These are phyloP conservation scores for Schizothorax lantsangensis DNA, from an alignment of 2,797 vertebrate species.

Conservation along the genomic window DNA sequence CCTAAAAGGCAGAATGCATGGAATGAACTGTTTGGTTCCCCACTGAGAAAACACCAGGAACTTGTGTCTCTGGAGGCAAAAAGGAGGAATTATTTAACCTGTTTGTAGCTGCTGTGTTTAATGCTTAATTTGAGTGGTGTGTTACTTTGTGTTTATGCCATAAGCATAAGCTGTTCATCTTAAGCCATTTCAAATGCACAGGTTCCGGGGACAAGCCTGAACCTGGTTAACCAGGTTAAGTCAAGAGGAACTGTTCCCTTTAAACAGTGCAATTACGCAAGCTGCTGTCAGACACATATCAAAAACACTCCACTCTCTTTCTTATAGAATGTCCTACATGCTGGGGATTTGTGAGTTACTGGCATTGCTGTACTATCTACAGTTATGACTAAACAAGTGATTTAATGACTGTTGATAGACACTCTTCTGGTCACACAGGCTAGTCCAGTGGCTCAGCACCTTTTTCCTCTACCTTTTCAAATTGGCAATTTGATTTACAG, in stretches of 20 bases:
- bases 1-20: constrained; percentile 31
- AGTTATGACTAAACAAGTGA: not conserved
- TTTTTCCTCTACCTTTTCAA: not conserved
- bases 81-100: not conserved
- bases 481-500: not conserved
- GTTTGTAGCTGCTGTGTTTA: not conserved
- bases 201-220: not conserved
- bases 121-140: not conserved
- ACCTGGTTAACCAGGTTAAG: constrained; percentile 24
- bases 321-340: not conserved
- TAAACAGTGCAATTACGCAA: constrained; percentile 10
- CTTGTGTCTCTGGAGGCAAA: not conserved
- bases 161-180: not conserved
- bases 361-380: constrained; percentile 1
- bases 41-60: constrained; percentile 25
- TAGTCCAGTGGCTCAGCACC: not conserved
- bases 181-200: not conserved
- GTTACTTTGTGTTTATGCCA: not conserved
- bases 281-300: not conserved
- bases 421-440: not conserved
- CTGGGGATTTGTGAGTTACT: not conserved
- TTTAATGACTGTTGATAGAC: constrained; percentile 10
- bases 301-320: constrained; percentile 27
- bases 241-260: constrained; percentile 5
- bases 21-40: constrained; percentile 17